A percentile compares a stretch with the other conserved stretches of the same genome.
Conservation (phyloP, 2,113 vertebrate genomes). For the Glaucomys volans region DNA sequence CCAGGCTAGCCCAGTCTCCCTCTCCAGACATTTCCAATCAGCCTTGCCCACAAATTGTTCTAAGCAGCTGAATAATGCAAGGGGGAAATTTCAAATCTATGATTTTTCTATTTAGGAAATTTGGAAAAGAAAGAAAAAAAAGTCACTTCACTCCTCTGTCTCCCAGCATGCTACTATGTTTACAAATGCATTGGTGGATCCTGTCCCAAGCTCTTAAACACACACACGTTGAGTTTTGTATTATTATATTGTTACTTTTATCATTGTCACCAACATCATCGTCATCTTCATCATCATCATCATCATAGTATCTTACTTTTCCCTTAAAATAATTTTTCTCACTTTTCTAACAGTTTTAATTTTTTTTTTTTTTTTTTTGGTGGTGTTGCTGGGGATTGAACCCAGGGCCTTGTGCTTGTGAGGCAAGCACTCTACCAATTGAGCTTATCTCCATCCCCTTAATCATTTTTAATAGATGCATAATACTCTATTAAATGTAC, state of each 20-base stretch:
- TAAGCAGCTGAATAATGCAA: conserved; percentile 59
- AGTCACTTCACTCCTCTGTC: neutral
- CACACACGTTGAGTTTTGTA: neutral
- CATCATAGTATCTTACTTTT: neutral
- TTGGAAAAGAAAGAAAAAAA: conserved; percentile 22
- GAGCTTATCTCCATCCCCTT: too few species aligned
- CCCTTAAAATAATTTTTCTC: neutral
- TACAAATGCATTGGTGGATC: neutral
- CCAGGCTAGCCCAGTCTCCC: neutral
- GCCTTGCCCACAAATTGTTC: neutral
- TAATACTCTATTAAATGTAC: neutral
- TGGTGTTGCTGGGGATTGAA: too few species aligned
- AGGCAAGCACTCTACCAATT: too few species aligned
- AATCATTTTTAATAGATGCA: conserved; percentile 19
- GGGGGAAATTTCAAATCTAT: conserved; percentile 3
- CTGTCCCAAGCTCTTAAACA: neutral
- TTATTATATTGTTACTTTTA: neutral
- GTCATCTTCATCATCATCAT: too few species aligned
- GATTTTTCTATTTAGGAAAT: conserved; percentile 31
- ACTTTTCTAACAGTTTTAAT: neutral
- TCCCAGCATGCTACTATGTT: neutral
- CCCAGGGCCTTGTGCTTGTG: too few species aligned
- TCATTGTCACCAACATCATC: neutral
- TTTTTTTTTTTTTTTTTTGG: too few species aligned
- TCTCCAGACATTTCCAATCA: conserved; percentile 61